Evolutionary conservation across 2,888 invertebrate species (phyloP).

Genomic region (Amorpha juglandis): DNA sequence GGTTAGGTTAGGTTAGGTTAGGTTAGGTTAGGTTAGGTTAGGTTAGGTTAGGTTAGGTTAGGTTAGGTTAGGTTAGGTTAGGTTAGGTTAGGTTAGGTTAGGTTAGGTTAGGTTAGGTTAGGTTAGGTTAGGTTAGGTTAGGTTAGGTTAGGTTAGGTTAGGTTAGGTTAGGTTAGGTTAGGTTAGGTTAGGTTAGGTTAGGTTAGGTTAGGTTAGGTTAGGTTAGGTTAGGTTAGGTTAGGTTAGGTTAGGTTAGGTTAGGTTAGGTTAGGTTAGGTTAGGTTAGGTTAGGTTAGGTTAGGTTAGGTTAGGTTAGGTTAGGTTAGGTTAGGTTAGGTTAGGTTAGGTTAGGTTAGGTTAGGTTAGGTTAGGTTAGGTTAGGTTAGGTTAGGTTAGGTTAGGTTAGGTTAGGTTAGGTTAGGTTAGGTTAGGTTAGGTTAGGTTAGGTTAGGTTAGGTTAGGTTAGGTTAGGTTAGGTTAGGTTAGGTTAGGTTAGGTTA

Average conservation of each 20-base stretch:
- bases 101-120: slow-evolving; percentile 41
- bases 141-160: slow-evolving; percentile 37
- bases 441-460: slow-evolving; percentile 31
- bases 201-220: slow-evolving; percentile 36
- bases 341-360: slow-evolving; percentile 41
- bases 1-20: slow-evolving; percentile 32
- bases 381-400: slow-evolving; percentile 34
- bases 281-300: slow-evolving; percentile 38
- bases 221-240: slow-evolving; percentile 34
- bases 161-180: slow-evolving; percentile 36
- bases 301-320: slow-evolving; percentile 39
- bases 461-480: slow-evolving; percentile 37
- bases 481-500: slow-evolving; percentile 39
- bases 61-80: slow-evolving; percentile 39
- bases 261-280: slow-evolving; percentile 34
- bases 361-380: slow-evolving; percentile 38
- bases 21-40: slow-evolving; percentile 34
- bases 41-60: slow-evolving; percentile 38
- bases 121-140: slow-evolving; percentile 39
- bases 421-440: slow-evolving; percentile 35
- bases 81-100: slow-evolving; percentile 40
- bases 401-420: slow-evolving; percentile 34
- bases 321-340: slow-evolving; percentile 40
- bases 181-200: slow-evolving; percentile 36
- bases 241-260: slow-evolving; percentile 31